Evolutionary conservation across 35 echinoderm and acorn worm species (phyloP).

Genomic region (Nesometra sesokonis): DNA sequence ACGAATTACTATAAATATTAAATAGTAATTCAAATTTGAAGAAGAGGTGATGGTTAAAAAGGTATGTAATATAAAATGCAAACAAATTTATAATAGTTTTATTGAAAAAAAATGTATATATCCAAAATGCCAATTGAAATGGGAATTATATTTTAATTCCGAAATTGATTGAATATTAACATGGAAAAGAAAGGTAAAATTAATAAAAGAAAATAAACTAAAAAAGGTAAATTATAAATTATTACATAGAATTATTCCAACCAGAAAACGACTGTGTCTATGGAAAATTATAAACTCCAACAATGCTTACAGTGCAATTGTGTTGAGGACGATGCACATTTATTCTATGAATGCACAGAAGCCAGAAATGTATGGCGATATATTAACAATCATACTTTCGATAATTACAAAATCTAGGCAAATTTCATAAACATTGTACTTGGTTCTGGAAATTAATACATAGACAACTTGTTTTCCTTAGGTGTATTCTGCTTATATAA

Average conservation of each 20-base stretch:
- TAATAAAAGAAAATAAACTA: not conserved
- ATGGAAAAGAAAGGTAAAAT: not conserved
- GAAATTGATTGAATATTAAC: too few species aligned
- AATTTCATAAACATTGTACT: not conserved
- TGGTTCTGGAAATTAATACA: not conserved
- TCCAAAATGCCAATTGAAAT: too few species aligned
- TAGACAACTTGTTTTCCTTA: not conserved
- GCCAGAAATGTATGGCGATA: not conserved
- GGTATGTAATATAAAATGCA: too few species aligned
- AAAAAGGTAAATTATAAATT: not conserved
- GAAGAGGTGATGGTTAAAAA: too few species aligned
- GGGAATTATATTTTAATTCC: too few species aligned
- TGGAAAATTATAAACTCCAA: not conserved
- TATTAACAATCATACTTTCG: not conserved
- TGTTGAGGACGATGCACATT: not conserved
- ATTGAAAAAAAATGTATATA: too few species aligned
- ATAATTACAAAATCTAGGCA: not conserved
- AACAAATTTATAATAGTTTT: too few species aligned
- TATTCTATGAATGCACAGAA: not conserved
- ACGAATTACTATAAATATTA: too few species aligned
- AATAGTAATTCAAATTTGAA: too few species aligned
- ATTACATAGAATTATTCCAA: not conserved
- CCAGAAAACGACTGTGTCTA: not conserved
- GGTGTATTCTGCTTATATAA: not conserved
- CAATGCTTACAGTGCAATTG: not conserved